Evolutionary conservation across 2,888 invertebrate species (phyloP), one percentile per base, ranked within the genome.

Genomic region (Cheilosia vulpina): DNA sequence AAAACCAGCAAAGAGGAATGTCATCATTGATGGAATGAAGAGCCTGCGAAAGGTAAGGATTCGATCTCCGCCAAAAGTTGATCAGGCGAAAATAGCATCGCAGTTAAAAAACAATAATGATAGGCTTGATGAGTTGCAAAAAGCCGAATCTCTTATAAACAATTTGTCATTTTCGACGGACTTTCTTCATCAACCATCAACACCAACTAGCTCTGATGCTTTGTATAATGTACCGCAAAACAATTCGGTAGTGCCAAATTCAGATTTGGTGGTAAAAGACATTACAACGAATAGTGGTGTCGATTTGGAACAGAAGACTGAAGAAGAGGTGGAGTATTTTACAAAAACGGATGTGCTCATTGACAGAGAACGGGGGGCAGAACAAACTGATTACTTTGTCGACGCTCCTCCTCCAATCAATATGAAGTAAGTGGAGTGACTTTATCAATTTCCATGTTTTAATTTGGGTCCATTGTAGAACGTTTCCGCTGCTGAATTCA

Each of bases 161-260:
- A 91, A 89, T 87, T 82, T 92, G 11, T 91, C 92, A 0, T 92
- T 92, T 82, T 92, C 92, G 3, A 90, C 91, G 6, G 91, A 92
- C 19, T 91, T 92, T 71, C 88, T 89, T 17, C 89, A 88, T 31
- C 87, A 90, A 1, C 87, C 80, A 9, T 19, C 79, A 19, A 9
- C 52, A 27, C 2, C 34, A 24, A 47, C 47, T 19, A 13, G 11
- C 9, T 65, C 73, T 11, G 89, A 89, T 78, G 87, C 88, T 19
- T 87, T 92, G 58, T 92, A 92, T 58, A 92, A 92, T 82, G 90
- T 92, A 17, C 92, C 92, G 17, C 89, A 88, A 55, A 92, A 92
- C 85, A 92, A 92, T 87, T 87, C 88, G n/a, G 80, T 87, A 13
- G 87, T 88, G 13, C 60, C 83, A 21, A 75, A 87, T 6, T 63